These are phyloP conservation scores for Agrotis segetum DNA, from an alignment of 2,888 invertebrate genomes.

Conservation along the genomic window DNA sequence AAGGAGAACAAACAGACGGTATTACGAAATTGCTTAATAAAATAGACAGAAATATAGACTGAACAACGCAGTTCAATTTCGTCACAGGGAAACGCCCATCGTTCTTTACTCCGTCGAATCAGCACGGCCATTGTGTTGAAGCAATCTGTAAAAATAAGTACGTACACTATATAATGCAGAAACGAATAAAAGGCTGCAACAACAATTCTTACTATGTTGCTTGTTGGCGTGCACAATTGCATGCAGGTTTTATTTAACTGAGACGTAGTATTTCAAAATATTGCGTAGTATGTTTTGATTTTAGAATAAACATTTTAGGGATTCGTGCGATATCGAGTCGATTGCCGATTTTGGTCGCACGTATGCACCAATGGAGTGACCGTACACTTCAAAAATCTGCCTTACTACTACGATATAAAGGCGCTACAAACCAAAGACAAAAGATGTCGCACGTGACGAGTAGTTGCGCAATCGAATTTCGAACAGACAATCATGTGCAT, in stretches of 20 bases:
- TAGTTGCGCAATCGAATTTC: too few relatives aligned
- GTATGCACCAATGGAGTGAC: too few relatives aligned
- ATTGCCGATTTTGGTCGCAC: too few relatives aligned
- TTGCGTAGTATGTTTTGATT: conserved; percentile 1
- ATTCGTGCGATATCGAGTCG: too few relatives aligned
- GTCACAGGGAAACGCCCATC: conserved; percentile 43
- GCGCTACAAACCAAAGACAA: too few relatives aligned
- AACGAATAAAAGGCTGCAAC: conserved; percentile 37
- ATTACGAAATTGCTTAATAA: not conserved
- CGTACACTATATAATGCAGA: not conserved
- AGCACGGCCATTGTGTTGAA: conserved; percentile 31
- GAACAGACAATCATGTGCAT: too few relatives aligned
- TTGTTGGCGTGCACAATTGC: conserved; percentile 24
- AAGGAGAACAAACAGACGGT: not conserved
- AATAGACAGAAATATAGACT: not conserved
- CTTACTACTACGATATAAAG: too few relatives aligned
- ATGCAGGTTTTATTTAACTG: conserved; percentile 16
- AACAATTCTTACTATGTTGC: conserved; percentile 47
- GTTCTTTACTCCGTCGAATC: conserved; percentile 14
- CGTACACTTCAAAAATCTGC: too few relatives aligned
- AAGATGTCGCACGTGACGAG: too few relatives aligned
- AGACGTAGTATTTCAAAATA: conserved; percentile 31
- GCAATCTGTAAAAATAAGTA: conserved; percentile 16
- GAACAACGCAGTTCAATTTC: conserved; percentile 23
- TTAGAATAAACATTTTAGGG: conserved; percentile 1